phyloP scores from a whole-genome alignment of 2,888 invertebrate genomes.

The Conus canariensis region DNA sequence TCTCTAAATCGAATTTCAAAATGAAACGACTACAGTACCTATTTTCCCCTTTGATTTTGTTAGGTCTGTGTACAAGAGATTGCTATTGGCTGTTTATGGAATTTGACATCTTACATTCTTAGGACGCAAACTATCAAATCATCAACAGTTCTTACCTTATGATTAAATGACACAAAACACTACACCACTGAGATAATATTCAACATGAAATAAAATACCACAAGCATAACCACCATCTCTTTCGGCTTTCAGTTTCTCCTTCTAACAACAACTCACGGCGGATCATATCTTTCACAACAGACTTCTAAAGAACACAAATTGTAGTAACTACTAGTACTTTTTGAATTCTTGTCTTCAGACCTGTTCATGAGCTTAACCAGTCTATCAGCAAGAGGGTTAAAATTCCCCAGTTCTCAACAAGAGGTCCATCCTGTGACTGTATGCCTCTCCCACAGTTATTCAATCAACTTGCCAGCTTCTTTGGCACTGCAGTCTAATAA shows the following conservation, averaged over 20 bases:
- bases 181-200: background rate
- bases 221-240: background rate
- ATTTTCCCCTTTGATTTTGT: background rate
- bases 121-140: background rate
- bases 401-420: background rate
- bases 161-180: constrained; percentile 10
- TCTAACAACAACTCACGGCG: background rate
- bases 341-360: background rate
- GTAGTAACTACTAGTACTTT: background rate
- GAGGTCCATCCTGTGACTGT: no score
- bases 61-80: background rate
- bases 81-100: background rate
- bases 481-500: no score
- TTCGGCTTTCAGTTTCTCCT: background rate
- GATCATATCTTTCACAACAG: background rate
- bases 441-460: no score
- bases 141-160: background rate
- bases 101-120: background rate
- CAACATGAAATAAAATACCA: constrained; percentile 1
- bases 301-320: background rate
- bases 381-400: background rate
- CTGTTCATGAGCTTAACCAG: background rate
- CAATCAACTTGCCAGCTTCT: no score
- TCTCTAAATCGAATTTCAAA: background rate
- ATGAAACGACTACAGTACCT: background rate